Evolutionary conservation across 2,113 vertebrate genomes (phyloP).

Genomic region (Leptodactylus fuscus): DNA sequence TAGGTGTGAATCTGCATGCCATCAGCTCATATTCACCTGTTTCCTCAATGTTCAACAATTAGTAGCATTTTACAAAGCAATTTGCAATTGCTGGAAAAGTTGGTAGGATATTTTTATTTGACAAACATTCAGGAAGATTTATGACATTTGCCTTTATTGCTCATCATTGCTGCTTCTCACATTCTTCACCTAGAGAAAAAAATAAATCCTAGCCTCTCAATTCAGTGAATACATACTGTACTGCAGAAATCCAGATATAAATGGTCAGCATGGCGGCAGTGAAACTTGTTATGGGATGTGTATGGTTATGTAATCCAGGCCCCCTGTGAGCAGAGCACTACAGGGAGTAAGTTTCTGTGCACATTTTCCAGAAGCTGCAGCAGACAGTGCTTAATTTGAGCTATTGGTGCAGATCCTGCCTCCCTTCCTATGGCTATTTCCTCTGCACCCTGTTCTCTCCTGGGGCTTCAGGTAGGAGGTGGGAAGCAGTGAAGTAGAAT

Average conservation of each 20-base stretch:
- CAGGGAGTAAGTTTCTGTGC: constrained; percentile 45
- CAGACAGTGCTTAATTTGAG: constrained; percentile 45
- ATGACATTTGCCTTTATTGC: neutral
- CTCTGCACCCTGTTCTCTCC: constrained; percentile 25
- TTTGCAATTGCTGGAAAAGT: constrained; percentile 1
- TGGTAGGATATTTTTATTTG: neutral
- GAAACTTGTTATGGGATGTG: neutral
- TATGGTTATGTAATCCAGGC: neutral
- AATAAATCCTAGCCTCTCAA: neutral
- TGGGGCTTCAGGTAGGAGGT: constrained; percentile 42
- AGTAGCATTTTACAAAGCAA: constrained; percentile 1
- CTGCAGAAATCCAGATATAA: constrained; percentile 8
- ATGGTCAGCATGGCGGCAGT: neutral
- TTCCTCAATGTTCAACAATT: constrained; percentile 6
- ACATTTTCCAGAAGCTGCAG: constrained; percentile 13
- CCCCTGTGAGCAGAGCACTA: constrained; percentile 21
- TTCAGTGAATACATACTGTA: neutral
- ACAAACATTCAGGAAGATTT: neutral
- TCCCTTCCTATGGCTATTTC: neutral
- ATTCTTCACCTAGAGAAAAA: neutral
- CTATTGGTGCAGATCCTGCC: constrained; percentile 10
- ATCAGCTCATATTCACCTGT: neutral
- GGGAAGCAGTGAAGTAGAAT: constrained; percentile 43
- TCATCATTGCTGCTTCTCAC: neutral
- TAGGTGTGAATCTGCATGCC: neutral